Conservation (phyloP, 2,888 invertebrate species). For the Cephus sareptanus region DNA sequence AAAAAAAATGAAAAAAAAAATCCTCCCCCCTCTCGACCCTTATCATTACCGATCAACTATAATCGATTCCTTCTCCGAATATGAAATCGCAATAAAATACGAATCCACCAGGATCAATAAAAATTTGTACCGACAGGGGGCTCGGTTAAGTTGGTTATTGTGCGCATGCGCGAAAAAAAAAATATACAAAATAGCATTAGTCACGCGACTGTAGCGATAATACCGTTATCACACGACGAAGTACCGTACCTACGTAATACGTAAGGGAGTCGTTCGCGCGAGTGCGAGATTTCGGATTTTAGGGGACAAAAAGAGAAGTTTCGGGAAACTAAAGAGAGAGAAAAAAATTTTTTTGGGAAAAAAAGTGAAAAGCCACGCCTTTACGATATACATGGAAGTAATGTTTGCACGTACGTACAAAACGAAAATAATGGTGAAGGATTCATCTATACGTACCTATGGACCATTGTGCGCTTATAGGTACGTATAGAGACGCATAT, state of each 20-base stretch:
- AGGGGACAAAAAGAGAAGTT: too few relatives aligned
- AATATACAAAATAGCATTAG: neutral
- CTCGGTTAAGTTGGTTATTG: neutral
- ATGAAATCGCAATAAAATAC: neutral
- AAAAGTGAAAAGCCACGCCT: slow-evolving; percentile 26
- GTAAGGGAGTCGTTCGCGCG: slow-evolving; percentile 7
- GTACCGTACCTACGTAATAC: neutral
- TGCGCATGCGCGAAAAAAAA: neutral
- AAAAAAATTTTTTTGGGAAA: slow-evolving; percentile 9
- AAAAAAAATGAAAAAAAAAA: neutral
- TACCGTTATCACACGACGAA: neutral
- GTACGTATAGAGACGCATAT: slow-evolving; percentile 12
- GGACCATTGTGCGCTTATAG: slow-evolving; percentile 1
- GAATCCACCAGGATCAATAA: neutral
- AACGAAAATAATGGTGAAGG: slow-evolving; percentile 21
- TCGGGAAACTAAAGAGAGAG: neutral
- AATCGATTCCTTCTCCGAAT: neutral
- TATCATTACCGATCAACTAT: neutral
- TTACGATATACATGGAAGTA: slow-evolving; percentile 38
- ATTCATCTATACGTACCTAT: neutral
- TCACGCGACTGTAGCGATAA: neutral
- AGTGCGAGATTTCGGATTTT: slow-evolving; percentile 4
- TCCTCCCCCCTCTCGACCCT: neutral
- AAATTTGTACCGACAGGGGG: neutral
- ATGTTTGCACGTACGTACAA: slow-evolving; percentile 52